Evolutionary conservation across 2,113 vertebrate species (phyloP).

Genomic region (Cettia cetti): DNA sequence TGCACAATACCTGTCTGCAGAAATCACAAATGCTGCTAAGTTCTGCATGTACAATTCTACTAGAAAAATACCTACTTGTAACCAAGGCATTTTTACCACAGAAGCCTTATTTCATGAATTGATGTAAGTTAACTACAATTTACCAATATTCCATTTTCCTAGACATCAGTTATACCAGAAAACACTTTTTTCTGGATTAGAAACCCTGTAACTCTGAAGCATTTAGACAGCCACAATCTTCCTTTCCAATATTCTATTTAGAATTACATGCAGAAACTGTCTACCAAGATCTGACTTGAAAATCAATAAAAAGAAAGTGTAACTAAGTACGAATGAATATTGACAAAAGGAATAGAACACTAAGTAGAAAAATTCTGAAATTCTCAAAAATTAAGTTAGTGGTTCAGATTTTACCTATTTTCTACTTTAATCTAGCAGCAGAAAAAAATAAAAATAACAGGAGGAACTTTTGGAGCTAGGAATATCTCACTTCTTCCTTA

Average conservation of each 20-base stretch:
- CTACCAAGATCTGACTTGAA: background rate
- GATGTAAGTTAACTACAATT: background rate
- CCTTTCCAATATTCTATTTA: background rate
- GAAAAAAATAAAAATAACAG: background rate
- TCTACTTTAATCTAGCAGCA: background rate
- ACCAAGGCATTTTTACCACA: background rate
- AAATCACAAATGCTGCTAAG: background rate
- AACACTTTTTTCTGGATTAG: background rate
- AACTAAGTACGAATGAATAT: background rate
- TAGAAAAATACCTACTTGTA: background rate
- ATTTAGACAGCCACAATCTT: background rate
- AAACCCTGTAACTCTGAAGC: background rate
- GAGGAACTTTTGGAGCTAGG: background rate
- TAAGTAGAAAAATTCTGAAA: background rate
- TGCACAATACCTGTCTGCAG: background rate
- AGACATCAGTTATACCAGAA: background rate
- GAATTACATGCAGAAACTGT: background rate
- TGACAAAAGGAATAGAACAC: background rate
- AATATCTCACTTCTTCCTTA: background rate
- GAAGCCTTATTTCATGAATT: background rate
- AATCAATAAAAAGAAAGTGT: background rate
- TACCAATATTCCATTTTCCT: background rate
- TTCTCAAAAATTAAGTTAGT: background rate
- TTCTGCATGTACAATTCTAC: background rate
- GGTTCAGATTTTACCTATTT: background rate